Conservation (phyloP, 1,140 invertebrate genomes). For the Charaxes varanes region DNA sequence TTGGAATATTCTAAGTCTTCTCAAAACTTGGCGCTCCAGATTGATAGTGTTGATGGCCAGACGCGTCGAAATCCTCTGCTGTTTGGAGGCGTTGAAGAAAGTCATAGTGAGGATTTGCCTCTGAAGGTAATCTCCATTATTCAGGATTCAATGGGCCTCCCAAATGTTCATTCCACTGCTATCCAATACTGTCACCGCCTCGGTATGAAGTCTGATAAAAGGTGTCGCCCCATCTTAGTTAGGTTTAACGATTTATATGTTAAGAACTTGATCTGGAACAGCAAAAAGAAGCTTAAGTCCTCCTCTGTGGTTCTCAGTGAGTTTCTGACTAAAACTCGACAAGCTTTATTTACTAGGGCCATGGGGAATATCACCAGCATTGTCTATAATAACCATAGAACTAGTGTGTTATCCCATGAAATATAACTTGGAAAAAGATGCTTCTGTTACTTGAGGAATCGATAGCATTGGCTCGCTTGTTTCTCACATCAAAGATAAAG, state of each 20-base stretch:
- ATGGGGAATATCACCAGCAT: too few relatives aligned
- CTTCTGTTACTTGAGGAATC: too few relatives aligned
- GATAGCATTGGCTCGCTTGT: too few relatives aligned
- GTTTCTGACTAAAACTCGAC: constrained; percentile 1
- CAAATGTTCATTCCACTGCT: not conserved
- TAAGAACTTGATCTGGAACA: not conserved
- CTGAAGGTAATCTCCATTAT: not conserved
- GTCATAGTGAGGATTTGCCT: not conserved
- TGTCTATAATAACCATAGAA: too few relatives aligned
- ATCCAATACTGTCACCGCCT: constrained; percentile 1
- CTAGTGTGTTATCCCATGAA: too few relatives aligned
- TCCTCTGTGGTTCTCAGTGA: not conserved
- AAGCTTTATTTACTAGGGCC: constrained; percentile 1
- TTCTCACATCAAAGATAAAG: too few relatives aligned
- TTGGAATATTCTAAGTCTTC: not conserved
- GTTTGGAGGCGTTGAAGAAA: not conserved
- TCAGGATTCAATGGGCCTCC: not conserved
- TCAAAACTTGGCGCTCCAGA: constrained; percentile 3
- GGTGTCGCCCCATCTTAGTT: not conserved
- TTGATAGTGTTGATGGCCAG: constrained; percentile 2
- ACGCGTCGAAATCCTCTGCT: not conserved
- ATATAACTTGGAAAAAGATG: too few relatives aligned
- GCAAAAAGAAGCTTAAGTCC: constrained; percentile 5
- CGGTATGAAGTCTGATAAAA: not conserved
- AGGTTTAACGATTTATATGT: not conserved